Evolutionary conservation across 2,113 vertebrate genomes (phyloP), one percentile per base, ranked within the genome.

Genomic region (Anolis sagrei): DNA sequence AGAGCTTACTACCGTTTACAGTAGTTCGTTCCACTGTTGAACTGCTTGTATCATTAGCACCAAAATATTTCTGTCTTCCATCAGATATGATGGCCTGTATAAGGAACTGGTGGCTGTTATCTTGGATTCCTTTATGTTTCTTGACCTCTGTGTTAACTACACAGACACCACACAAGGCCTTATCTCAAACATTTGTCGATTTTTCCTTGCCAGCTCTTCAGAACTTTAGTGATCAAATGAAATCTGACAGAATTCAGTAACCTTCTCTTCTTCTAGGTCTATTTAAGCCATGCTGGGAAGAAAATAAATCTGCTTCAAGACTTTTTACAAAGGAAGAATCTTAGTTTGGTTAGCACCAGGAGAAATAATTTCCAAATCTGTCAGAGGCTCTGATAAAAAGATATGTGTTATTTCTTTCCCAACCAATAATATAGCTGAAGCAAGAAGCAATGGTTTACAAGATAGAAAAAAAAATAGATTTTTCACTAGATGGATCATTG

Each of bases 291-390:
- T 76, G 21, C 5, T 82, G 62, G 8, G 11, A 86, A 69, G 19
- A 44, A 32, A 32, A 29, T 51, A 77, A 86, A 86, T 80, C 44
- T 62, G 61, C 19, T 79, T 77, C 68, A 21, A 51, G 16, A 36
- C 51, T 54, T 54, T 34, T 44, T 25, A 79, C n/a, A 77, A 34
- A 77, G 23, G 9, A 25, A 62, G 61, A 54, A 51, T n/a, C 34
- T 78, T 54, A 9, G 64, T 36, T 77, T 77, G 75, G 23, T 77
- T 68, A 77, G 48, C 48, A 21, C 6, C 29, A 51, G 44, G 62
- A 78, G 48, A 84, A 84, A 69, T 2, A 68, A 68, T 69, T 51
- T 84, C n/a, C 14, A 84, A 84, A 84, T 84, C 69, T 84, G 68
- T 77, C 62, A 68, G n/a, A 5, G 11, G 32, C 16, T 72, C 48